Conservation (phyloP, 1,140 invertebrate species). For the Rhagoletis pomonella region DNA sequence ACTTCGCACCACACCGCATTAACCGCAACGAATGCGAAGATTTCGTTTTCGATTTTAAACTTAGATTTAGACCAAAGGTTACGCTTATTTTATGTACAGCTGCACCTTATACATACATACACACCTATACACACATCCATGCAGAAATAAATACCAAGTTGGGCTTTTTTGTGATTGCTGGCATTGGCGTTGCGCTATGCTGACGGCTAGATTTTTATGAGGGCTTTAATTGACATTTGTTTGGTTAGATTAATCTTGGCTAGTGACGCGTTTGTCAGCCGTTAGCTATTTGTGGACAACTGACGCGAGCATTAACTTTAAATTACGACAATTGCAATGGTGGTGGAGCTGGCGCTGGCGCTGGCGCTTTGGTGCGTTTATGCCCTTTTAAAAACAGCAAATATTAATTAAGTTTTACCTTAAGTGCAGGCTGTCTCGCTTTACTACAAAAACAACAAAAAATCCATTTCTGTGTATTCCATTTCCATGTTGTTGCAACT, state of each 20-base stretch:
- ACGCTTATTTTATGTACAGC: not conserved
- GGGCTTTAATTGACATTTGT: conserved; percentile 47
- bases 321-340: not conserved
- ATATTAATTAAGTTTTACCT: not conserved
- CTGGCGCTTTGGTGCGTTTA: conserved; percentile 8
- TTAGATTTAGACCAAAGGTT: not conserved
- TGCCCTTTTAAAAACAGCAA: not conserved
- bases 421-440: not conserved
- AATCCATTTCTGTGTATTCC: not conserved
- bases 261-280: conserved; percentile 44
- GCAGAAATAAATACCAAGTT: not conserved
- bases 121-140: not conserved
- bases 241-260: conserved; percentile 48
- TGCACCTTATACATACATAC: not conserved
- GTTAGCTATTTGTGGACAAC: not conserved
- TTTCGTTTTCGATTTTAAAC: not conserved
- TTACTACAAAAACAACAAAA: not conserved
- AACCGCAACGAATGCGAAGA: not conserved
- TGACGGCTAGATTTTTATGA: conserved; percentile 39
- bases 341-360: too few species aligned
- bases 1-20: not conserved
- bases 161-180: not conserved
- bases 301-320: conserved; percentile 10
- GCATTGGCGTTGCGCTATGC: not conserved
- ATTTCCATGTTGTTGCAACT: not conserved